Base-by-base conservation (phyloP, 2,888 invertebrate species). In the Desoria tigrina region DNA sequence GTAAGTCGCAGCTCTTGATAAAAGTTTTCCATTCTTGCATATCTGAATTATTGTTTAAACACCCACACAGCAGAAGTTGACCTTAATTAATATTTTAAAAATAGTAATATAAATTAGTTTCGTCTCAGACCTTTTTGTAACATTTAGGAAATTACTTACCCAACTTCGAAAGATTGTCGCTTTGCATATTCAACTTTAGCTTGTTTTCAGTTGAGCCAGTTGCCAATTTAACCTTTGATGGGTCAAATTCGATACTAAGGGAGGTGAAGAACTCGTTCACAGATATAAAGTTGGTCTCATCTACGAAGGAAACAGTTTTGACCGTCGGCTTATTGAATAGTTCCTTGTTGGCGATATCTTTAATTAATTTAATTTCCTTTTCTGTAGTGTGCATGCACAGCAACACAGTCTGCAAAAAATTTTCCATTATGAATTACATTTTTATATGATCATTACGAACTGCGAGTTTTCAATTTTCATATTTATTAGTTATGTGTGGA, bases 221-320 rank as follows among this genome's bases (percentile, higher is more conserved):
- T 9, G 60, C 14, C 18, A 66, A 23, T 50, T 71, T 73, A n/a
- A 66, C 50, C 60, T 75, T 75, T 9, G 62, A 26, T 2, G 60
- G 42, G 32, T 75, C 75, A 60, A 68, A 75, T 27, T 75, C 73
- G 28, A 75, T 63, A 1, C 42, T 37, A n/a, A 75, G 62, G 16
- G 66, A 60, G 2, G 66, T 54, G 9, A 74, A 68, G 45, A 68
- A 75, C 14, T 73, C 71, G 42, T 66, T 70, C 0, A 71, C 9
- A 0, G 69, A 39, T 56, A 88, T 82, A 69, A 86, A 86, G 65
- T 84, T 83, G 77, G 85, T 83, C 77, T 88, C 85, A 75, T 84
- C 84, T 73, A 83, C 82, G 58, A 84, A 81, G 27, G 85, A 81
- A 54, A 73, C 72, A 51, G 61, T 53, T 66, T 73, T 60, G 54